Conservation (phyloP, 92 coral and sea anemone genomes). For the Siderastrea siderea region DNA sequence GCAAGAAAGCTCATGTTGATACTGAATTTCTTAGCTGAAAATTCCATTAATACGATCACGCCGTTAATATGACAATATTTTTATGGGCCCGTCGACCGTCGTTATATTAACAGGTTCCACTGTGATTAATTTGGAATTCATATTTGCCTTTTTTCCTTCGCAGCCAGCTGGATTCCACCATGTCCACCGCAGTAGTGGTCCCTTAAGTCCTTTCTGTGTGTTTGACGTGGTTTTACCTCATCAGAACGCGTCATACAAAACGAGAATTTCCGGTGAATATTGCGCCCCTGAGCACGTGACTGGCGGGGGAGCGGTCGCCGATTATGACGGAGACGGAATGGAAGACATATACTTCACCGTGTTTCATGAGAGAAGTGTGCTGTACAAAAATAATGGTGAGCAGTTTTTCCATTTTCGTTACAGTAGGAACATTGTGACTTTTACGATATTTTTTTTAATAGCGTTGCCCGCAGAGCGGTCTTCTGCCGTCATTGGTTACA, state of each 20-base stretch:
- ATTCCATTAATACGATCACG: no score
- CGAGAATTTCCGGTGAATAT: constrained; percentile 84
- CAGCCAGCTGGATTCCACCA: constrained; percentile 89
- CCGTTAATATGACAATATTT: no score
- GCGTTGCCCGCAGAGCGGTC: no score
- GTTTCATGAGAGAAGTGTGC: constrained; percentile 76
- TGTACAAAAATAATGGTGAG: constrained; percentile 89
- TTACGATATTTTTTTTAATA: no score
- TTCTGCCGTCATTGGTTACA: no score
- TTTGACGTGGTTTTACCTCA: constrained; percentile 88
- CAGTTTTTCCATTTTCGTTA: no score
- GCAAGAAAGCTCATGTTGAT: no score
- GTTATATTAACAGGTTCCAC: no score
- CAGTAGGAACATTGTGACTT: no score
- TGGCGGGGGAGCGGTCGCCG: constrained; percentile 98
- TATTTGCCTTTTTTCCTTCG: not conserved
- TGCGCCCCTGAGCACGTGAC: constrained; percentile 94
- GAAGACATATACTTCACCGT: constrained; percentile 92
- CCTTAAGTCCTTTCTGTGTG: constrained; percentile 88
- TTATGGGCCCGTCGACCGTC: not conserved
- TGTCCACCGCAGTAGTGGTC: constrained; percentile 82
- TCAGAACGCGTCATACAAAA: constrained; percentile 71
- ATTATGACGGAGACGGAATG: constrained; percentile 92
- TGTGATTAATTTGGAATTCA: no score
- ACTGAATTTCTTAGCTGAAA: no score